Percentiles rank a stretch among this genome's conserved stretches.
Evolutionary conservation across 35 echinoderm and acorn worm species (phyloP).

Genomic region (Apostichopus parvimensis): DNA sequence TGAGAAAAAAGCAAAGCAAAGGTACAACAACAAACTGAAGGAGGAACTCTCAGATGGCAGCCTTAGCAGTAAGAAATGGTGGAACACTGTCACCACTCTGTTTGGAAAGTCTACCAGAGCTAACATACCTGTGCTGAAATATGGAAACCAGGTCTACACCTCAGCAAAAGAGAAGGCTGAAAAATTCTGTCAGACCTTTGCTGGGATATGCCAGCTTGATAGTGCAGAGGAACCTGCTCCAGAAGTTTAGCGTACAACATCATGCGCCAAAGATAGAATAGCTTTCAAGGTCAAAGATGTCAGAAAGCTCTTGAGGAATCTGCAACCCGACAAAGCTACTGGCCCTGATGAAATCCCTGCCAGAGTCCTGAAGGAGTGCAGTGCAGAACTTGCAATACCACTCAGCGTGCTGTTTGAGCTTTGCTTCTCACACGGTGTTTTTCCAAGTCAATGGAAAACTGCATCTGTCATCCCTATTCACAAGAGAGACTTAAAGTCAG

Average conservation of each 20-base stretch:
- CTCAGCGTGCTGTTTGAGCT: slow-evolving; percentile 51
- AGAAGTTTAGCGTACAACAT: neutral
- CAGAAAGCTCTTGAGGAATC: neutral
- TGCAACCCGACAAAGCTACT: slow-evolving; percentile 57
- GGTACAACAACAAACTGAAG: neutral
- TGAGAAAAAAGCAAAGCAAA: slow-evolving; percentile 48
- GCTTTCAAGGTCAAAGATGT: slow-evolving; percentile 32
- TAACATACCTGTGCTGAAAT: neutral
- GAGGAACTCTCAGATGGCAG: slow-evolving; percentile 4
- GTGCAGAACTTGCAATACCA: slow-evolving; percentile 53
- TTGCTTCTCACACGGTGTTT: slow-evolving; percentile 52
- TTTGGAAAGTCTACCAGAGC: neutral
- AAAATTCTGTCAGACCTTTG: slow-evolving; percentile 36
- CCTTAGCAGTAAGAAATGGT: slow-evolving; percentile 43
- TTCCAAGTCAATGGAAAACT: slow-evolving; percentile 67
- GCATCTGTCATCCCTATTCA: slow-evolving; percentile 60
- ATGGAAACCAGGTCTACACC: slow-evolving; percentile 4
- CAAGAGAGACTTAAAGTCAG: slow-evolving; percentile 51
- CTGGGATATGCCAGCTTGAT: slow-evolving; percentile 40
- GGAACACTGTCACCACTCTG: slow-evolving; percentile 37
- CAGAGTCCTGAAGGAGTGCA: slow-evolving; percentile 63
- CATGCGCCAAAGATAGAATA: slow-evolving; percentile 5
- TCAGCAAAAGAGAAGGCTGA: slow-evolving; percentile 12
- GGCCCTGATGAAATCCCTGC: slow-evolving; percentile 52
- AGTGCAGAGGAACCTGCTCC: slow-evolving; percentile 26